Percentiles rank a stretch among this genome's conserved stretches.
Evolutionary conservation across 2,888 invertebrate genomes (phyloP).

Genomic region (Lottia scabra): DNA sequence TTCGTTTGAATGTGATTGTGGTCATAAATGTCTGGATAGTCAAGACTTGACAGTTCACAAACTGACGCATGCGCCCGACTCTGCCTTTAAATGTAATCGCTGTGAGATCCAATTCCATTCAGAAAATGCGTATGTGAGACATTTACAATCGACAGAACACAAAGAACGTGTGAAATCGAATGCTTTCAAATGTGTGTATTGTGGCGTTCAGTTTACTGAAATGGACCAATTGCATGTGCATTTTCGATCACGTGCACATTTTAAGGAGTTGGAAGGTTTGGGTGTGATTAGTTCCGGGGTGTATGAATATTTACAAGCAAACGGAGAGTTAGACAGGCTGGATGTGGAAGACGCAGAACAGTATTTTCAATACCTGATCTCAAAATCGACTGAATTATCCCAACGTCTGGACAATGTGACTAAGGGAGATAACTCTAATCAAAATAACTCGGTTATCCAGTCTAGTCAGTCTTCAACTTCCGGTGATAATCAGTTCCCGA

Average conservation of each 20-base stretch:
- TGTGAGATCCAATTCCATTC: conserved; percentile 92
- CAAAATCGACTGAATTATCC: conserved; percentile 24
- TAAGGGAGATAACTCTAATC: neutral
- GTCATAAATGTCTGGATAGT: conserved; percentile 74
- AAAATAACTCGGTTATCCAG: neutral
- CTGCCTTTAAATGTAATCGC: conserved; percentile 90
- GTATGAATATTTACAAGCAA: conserved; percentile 92
- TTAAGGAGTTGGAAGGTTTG: conserved; percentile 91
- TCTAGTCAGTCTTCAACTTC: neutral
- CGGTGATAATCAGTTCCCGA: conserved; percentile 13
- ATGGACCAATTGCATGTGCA: conserved; percentile 98
- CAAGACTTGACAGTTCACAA: conserved; percentile 91
- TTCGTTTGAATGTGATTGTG: conserved; percentile 31
- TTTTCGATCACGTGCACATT: conserved; percentile 94
- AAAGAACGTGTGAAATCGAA: conserved; percentile 82
- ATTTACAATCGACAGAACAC: conserved; percentile 91
- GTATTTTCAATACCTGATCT: conserved; percentile 16
- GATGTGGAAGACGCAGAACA: conserved; percentile 82
- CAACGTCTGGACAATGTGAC: conserved; percentile 19
- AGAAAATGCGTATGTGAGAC: conserved; percentile 92
- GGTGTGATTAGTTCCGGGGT: conserved; percentile 94
- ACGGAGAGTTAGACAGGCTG: conserved; percentile 85
- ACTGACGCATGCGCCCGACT: conserved; percentile 94
- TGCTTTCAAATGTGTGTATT: conserved; percentile 95
- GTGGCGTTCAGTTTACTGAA: conserved; percentile 92